These are phyloP conservation scores for Acheta domesticus DNA, from an alignment of 2,888 invertebrate genomes.

Conservation along the genomic window DNA sequence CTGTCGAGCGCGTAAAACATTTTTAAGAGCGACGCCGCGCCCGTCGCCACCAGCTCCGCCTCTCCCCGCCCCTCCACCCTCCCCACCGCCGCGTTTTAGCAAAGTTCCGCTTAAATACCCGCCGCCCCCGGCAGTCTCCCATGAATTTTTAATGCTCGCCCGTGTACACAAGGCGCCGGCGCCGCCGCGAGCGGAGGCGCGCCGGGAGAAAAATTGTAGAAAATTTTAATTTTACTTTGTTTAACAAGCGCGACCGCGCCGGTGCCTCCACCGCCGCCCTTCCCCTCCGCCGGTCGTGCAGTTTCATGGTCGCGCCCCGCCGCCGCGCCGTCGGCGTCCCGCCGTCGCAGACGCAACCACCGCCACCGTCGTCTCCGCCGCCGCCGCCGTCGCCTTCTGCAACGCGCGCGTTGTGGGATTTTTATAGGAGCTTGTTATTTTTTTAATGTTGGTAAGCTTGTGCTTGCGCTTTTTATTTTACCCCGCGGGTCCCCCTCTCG, in stretches of 20 bases:
- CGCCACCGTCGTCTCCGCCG: too few relatives aligned
- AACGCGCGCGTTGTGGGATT: neutral
- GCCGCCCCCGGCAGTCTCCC: neutral
- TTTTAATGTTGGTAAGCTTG: neutral
- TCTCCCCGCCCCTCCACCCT: too few relatives aligned
- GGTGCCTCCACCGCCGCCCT: neutral
- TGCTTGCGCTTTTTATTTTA: conserved; percentile 11
- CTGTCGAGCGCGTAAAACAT: neutral
- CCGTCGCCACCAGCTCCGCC: neutral
- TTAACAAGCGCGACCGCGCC: neutral
- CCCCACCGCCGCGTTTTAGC: neutral
- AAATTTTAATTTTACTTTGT: conserved; percentile 18
- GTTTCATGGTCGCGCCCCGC: neutral
- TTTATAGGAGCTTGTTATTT: conserved; percentile 7
- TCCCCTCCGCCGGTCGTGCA: neutral
- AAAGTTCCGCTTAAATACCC: neutral
- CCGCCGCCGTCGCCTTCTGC: too few relatives aligned
- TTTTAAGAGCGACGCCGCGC: neutral
- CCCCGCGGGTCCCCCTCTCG: neutral
- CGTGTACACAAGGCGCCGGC: neutral
- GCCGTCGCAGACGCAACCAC: too few relatives aligned
- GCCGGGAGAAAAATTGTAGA: neutral
- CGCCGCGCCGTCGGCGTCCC: too few relatives aligned
- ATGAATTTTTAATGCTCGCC: neutral
- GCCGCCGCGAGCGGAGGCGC: neutral